Evolutionary conservation across 2,797 vertebrate species (phyloP).

Genomic region (Microctenopoma steveboyesi): DNA sequence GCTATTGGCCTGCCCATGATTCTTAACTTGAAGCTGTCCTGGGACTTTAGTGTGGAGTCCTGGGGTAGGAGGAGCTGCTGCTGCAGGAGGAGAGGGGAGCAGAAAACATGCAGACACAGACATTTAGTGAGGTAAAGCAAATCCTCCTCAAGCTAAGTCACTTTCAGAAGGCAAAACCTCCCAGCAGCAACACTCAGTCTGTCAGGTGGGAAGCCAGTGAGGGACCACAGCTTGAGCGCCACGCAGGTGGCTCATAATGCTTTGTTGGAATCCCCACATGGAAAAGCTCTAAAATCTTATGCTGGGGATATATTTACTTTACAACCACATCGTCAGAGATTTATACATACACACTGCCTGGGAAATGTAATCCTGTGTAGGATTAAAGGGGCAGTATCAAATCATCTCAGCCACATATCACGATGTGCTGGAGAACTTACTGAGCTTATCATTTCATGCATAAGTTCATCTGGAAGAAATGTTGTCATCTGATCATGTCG

Average conservation of each 20-base stretch:
- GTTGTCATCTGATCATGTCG: too few species aligned
- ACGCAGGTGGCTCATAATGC: background rate
- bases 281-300: background rate
- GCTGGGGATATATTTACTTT: too few species aligned
- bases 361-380: too few species aligned
- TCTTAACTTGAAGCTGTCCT: constrained; percentile 48
- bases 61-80: constrained; percentile 29
- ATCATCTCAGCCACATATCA: too few species aligned
- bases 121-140: background rate
- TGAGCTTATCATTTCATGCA: too few species aligned
- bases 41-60: constrained; percentile 36
- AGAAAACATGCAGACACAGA: background rate
- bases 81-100: background rate
- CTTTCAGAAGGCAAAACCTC: background rate
- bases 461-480: too few species aligned
- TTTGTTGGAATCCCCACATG: background rate
- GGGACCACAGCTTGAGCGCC: background rate
- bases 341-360: too few species aligned
- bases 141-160: background rate
- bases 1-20: constrained; percentile 59
- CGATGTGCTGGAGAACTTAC: too few species aligned
- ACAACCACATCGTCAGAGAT: too few species aligned
- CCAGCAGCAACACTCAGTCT: background rate
- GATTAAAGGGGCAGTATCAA: too few species aligned
- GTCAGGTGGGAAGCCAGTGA: background rate